phyloP scores from a whole-genome alignment of 23 tunicate genomes.

The Ciona savignyi region DNA sequence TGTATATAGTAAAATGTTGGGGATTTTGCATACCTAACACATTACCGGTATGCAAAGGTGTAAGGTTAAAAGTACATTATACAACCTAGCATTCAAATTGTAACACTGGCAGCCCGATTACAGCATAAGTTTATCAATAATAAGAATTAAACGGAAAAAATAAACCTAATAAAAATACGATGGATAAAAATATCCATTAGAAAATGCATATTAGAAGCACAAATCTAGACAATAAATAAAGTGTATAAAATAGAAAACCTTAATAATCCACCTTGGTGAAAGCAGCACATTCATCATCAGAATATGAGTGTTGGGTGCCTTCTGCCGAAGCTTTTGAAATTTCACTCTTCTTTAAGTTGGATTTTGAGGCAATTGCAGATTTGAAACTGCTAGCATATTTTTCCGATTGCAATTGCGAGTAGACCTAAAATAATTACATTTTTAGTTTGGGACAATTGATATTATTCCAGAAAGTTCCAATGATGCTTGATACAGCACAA shows the following conservation, averaged over 20 bases:
- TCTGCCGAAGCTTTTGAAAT: slow-evolving; percentile 51
- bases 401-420: slow-evolving; percentile 38
- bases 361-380: slow-evolving; percentile 48
- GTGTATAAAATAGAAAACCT: not conserved
- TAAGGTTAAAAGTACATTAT: no score
- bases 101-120: no score
- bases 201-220: not conserved
- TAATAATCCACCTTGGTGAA: slow-evolving; percentile 46
- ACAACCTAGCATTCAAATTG: no score
- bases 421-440: slow-evolving; percentile 7
- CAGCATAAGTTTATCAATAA: no score
- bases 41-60: no score
- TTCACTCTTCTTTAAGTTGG: slow-evolving; percentile 45
- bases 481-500: no score
- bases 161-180: no score
- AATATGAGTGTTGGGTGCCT: slow-evolving; percentile 94
- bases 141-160: no score
- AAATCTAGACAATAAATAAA: no score
- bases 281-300: slow-evolving; percentile 86
- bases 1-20: no score
- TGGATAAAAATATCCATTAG: not conserved
- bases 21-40: no score
- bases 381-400: slow-evolving; percentile 31
- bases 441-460: not conserved
- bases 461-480: no score